Evolutionary conservation across 2,113 vertebrate species (phyloP).

Genomic region (Illadopsis cleaveri): DNA sequence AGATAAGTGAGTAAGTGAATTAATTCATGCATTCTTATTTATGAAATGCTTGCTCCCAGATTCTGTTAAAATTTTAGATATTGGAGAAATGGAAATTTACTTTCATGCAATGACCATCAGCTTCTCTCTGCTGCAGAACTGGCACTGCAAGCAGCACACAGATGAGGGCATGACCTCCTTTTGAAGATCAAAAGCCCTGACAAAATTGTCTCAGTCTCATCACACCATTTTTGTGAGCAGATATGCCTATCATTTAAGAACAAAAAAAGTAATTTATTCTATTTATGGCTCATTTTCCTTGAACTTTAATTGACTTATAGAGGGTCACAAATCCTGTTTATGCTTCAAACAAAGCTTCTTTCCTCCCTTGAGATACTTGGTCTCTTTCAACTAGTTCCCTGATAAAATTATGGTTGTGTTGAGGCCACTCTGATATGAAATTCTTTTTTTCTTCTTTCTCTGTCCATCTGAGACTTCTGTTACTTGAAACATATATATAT

Average conservation of each 20-base stretch:
- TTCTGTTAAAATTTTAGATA: background rate
- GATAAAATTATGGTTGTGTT: background rate
- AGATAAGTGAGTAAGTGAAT: conserved; percentile 13
- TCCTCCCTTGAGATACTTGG: background rate
- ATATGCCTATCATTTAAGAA: background rate
- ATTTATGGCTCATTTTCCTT: background rate
- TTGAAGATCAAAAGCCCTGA: background rate
- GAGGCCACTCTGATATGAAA: background rate
- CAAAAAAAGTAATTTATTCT: background rate
- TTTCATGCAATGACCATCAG: background rate
- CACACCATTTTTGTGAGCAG: background rate
- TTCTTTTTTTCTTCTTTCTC: background rate
- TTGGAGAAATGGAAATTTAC: background rate
- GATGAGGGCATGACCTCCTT: background rate
- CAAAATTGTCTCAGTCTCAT: background rate
- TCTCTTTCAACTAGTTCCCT: background rate
- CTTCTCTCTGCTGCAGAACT: background rate
- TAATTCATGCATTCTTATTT: background rate
- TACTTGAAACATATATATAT: background rate
- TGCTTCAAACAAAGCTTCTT: background rate
- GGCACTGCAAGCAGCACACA: background rate
- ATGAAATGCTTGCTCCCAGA: background rate
- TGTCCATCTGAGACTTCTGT: background rate
- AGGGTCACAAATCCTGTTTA: background rate
- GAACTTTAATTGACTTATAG: background rate